A percentile compares a stretch with the other conserved stretches of the same genome.
Conservation (phyloP, 2,113 vertebrate species). For the Blennius ocellaris region DNA sequence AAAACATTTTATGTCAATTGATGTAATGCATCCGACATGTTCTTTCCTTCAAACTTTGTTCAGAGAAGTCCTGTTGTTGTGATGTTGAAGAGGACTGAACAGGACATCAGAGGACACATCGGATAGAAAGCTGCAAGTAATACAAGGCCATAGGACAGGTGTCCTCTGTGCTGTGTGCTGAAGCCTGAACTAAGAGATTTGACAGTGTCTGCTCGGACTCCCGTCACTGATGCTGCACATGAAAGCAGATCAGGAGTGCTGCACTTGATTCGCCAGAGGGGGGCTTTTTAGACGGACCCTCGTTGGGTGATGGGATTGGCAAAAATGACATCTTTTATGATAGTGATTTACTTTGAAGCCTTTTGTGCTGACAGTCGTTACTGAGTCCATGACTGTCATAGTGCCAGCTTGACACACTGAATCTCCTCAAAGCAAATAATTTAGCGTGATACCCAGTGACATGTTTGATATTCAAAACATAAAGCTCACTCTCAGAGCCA, state of each 20-base stretch:
- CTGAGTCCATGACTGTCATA: not conserved
- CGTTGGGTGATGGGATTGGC: slow-evolving; percentile 8
- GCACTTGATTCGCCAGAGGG: slow-evolving; percentile 27
- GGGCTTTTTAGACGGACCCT: slow-evolving; percentile 14
- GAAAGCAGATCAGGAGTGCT: slow-evolving; percentile 35
- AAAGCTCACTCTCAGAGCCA: slow-evolving; percentile 3
- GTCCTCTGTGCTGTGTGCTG: slow-evolving; percentile 16
- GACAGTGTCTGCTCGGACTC: slow-evolving; percentile 40
- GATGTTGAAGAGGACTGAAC: not conserved
- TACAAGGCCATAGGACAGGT: slow-evolving; percentile 25
- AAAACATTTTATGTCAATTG: no score
- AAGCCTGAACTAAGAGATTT: slow-evolving; percentile 51
- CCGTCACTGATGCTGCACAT: slow-evolving; percentile 24
- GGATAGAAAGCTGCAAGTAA: slow-evolving; percentile 11
- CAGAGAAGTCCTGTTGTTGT: not conserved
- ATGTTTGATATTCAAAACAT: slow-evolving; percentile 49
- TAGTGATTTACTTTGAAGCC: slow-evolving; percentile 51
- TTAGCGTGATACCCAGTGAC: slow-evolving; percentile 20
- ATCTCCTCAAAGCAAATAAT: slow-evolving; percentile 46
- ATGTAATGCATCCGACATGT: no score
- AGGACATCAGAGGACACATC: not conserved
- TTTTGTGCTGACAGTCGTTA: slow-evolving; percentile 17
- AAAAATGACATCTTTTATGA: slow-evolving; percentile 39
- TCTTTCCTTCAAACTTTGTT: not conserved
- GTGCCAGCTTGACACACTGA: slow-evolving; percentile 30